These are phyloP conservation scores for Miniopterus natalensis DNA, from an alignment of 2,113 vertebrate genomes.

Conservation along the genomic window DNA sequence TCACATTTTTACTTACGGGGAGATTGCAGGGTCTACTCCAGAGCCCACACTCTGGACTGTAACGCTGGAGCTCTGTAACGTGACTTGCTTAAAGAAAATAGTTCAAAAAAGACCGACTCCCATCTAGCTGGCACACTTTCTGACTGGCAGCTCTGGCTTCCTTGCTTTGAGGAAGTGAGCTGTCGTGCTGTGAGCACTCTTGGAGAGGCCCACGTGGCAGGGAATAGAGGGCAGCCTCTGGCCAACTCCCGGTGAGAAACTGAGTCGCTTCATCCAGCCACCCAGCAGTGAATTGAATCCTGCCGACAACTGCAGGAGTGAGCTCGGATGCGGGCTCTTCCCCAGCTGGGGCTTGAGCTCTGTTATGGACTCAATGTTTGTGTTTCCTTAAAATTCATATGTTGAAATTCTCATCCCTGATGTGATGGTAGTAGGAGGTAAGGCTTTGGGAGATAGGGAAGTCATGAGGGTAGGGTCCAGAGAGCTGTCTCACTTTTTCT, in stretches of 20 bases:
- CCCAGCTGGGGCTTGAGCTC: not conserved
- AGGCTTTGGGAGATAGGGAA: not conserved
- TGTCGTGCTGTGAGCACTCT: not conserved
- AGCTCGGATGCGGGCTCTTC: not conserved
- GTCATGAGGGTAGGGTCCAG: not conserved
- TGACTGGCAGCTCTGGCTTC: not conserved
- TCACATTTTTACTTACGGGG: not conserved
- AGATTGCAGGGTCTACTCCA: not conserved
- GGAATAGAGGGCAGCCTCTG: not conserved
- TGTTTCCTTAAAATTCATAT: not conserved
- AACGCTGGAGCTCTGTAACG: not conserved
- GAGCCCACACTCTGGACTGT: not conserved
- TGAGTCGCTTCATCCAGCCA: not conserved
- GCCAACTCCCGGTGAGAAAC: not conserved
- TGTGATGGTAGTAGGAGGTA: not conserved
- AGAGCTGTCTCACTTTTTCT: not conserved
- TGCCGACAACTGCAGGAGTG: not conserved
- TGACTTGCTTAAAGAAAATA: not conserved
- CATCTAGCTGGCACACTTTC: not conserved
- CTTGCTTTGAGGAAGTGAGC: not conserved
- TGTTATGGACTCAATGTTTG: not conserved
- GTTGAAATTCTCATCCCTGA: not conserved
- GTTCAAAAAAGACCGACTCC: not conserved
- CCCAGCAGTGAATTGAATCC: not conserved
- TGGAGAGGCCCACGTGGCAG: not conserved